Evolutionary conservation across 2,113 vertebrate species (phyloP).

Genomic region (Engraulis encrasicolus): DNA sequence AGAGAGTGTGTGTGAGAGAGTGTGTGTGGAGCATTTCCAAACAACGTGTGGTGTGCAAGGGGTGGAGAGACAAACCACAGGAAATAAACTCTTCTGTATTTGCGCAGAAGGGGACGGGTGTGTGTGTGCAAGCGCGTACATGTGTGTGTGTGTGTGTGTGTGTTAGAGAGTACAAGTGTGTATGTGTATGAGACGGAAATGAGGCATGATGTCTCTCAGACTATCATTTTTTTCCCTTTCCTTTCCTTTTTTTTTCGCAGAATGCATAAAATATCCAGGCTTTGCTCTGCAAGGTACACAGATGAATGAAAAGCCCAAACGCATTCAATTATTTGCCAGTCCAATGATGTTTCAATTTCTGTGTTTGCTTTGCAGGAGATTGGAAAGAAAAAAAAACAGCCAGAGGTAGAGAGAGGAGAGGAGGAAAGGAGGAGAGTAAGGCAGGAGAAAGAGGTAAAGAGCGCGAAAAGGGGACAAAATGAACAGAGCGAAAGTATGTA

Average conservation of each 20-base stretch:
- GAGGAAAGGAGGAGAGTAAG: conserved; percentile 39
- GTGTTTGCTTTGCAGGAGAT: conserved; percentile 54
- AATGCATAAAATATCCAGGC: conserved; percentile 75
- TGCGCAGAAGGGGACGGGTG: too few species aligned
- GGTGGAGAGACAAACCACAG: conserved; percentile 60
- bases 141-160: too few species aligned
- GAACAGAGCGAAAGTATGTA: background rate
- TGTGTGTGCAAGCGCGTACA: too few species aligned
- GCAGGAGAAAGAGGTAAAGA: conserved; percentile 25
- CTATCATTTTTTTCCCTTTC: conserved; percentile 55
- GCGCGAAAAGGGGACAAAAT: background rate
- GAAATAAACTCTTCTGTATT: conserved; percentile 70
- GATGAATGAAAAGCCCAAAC: conserved; percentile 65
- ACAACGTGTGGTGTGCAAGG: conserved; percentile 68
- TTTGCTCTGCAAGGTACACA: conserved; percentile 52
- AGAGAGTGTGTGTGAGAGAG: too few species aligned
- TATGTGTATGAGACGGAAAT: conserved; percentile 75
- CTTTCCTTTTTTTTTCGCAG: conserved; percentile 13
- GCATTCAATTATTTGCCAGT: conserved; percentile 76
- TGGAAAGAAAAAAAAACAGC: background rate
- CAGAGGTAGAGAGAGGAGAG: conserved; percentile 42
- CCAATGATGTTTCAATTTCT: conserved; percentile 76
- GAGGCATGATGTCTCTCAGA: conserved; percentile 72
- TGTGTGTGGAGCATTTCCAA: conserved; percentile 43
- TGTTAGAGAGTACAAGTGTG: too few species aligned